Evolutionary conservation across 2,888 invertebrate genomes (phyloP), one percentile per base, ranked within the genome.

Genomic region (Rhingia campestris): DNA sequence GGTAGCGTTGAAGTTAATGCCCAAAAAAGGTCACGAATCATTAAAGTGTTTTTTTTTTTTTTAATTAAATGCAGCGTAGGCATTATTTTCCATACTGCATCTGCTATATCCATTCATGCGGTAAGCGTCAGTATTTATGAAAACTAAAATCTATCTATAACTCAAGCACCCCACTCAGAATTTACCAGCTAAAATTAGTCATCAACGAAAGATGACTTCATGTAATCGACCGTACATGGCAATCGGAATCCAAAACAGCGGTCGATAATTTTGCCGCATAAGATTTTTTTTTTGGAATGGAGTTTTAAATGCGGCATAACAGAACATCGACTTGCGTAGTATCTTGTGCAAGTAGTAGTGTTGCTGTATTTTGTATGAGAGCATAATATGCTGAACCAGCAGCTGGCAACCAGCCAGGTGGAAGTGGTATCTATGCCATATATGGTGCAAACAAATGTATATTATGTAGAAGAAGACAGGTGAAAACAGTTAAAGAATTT

Each of bases 201-300:
- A 72, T 66, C 66, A 51, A 22, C 9, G 10, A 9, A 5, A 53
- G 69, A 69, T 77, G 76, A 77, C 70, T 37, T 67, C 70, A 81
- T 75, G 54, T 30, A 56, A 39, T 51, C 12, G 22, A 59, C 72
- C 66, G 61, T 72, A 66, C 77, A 72, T 41, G 66, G 81, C 58
- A 43, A 35, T 56, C 22, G 1, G 49, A 49, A 66, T 4, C 4
- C 4, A n/a, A 4, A 54, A 49, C 4, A 30, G 3, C 70, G 76
- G 49, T 81, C 77, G 72, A 81, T 81, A 81, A 30, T 56, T 81
- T 72, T 66, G 72, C 81, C 81, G 81, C 76, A 76, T 67, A 56
- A 54, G 54, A 22, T 30, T 49, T 61, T 66, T 61, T 66, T 22
- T 22, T 22, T 22, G 47, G 32, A 58, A 35, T 22, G 41, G 10